phyloP scores from a whole-genome alignment of 2,797 vertebrate genomes.

The Nasua narica region DNA sequence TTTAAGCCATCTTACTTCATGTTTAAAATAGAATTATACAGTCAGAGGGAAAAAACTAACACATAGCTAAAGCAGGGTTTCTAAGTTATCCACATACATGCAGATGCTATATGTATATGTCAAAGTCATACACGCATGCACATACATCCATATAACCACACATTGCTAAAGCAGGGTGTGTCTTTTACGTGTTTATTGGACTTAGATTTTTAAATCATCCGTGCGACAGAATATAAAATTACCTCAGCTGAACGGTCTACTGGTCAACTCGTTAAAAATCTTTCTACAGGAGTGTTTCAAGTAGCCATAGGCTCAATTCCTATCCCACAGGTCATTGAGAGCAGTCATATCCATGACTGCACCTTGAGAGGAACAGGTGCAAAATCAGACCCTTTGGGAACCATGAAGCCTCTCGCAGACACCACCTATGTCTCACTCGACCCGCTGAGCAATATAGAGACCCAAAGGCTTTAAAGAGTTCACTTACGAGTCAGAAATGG shows the following conservation, averaged over 20 bases:
- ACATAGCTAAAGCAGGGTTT: neutral
- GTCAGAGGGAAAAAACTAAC: neutral
- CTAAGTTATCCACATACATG: neutral
- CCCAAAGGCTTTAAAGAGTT: neutral
- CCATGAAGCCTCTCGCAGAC: neutral
- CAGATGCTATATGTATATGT: neutral
- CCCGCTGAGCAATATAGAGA: neutral
- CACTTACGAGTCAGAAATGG: neutral
- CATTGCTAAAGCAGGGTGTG: neutral
- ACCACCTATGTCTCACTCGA: neutral
- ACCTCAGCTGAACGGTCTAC: neutral
- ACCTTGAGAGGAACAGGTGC: neutral
- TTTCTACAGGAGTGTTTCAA: neutral
- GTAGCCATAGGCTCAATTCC: neutral
- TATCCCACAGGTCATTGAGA: neutral
- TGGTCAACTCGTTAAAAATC: neutral
- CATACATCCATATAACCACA: neutral
- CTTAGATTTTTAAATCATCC: neutral
- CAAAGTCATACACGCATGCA: neutral
- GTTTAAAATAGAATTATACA: constrained; percentile 45
- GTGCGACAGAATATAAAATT: neutral
- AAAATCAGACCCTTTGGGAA: neutral
- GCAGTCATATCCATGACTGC: no score
- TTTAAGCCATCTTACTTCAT: constrained; percentile 46
- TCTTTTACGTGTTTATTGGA: neutral